These are phyloP conservation scores for Lobophora halterata DNA, from an alignment of 2,888 invertebrate species.

Conservation along the genomic window DNA sequence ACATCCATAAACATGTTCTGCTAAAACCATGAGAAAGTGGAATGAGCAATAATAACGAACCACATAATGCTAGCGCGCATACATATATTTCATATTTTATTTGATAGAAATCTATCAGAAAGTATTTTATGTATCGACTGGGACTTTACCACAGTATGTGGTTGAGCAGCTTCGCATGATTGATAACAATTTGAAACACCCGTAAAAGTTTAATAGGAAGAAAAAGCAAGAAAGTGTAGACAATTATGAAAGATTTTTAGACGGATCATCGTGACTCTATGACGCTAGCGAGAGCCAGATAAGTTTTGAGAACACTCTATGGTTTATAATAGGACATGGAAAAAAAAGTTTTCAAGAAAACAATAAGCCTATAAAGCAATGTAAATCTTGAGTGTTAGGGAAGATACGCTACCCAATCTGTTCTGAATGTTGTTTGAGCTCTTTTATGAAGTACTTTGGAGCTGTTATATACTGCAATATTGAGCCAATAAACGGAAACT, in stretches of 20 bases:
- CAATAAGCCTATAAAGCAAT: too few relatives aligned
- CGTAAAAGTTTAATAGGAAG: conserved; percentile 2
- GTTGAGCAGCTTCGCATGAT: conserved; percentile 13
- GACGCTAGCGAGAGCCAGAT: too few relatives aligned
- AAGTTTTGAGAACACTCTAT: too few relatives aligned
- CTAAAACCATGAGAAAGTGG: conserved; percentile 15
- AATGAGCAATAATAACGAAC: conserved; percentile 10
- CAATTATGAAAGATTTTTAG: too few relatives aligned
- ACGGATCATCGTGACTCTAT: too few relatives aligned
- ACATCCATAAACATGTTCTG: conserved; percentile 8
- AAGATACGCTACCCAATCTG: too few relatives aligned
- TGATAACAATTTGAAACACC: conserved; percentile 7
- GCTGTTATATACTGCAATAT: conserved; percentile 10
- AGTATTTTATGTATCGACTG: conserved; percentile 11
- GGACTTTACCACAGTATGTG: conserved; percentile 13
- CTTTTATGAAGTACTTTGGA: too few relatives aligned
- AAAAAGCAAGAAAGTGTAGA: background rate
- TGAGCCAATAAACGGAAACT: conserved; percentile 16
- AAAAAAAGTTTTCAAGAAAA: too few relatives aligned
- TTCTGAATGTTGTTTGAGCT: conserved; percentile 6
- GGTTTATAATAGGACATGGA: too few relatives aligned
- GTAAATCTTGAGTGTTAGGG: too few relatives aligned
- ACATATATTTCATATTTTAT: conserved; percentile 15
- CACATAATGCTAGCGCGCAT: background rate
- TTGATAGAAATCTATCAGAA: conserved; percentile 20